Conservation (phyloP, 2,113 vertebrate genomes). For the Agapornis roseicollis region DNA sequence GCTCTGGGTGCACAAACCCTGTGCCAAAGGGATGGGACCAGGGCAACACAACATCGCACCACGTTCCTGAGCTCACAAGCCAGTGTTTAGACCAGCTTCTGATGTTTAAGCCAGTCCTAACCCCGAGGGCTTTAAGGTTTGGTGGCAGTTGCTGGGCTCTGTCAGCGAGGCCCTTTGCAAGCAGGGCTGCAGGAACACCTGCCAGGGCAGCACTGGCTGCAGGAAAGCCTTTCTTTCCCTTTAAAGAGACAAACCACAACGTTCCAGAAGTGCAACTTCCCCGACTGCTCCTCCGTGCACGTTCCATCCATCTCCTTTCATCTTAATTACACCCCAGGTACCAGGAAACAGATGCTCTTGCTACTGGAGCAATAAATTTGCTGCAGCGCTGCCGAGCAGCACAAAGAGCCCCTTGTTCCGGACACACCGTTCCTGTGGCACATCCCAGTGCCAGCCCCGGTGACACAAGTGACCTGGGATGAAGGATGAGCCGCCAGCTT, state of each 20-base stretch:
- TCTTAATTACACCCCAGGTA: conserved; percentile 28
- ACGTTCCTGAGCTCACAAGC: neutral
- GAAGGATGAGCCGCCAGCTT: neutral
- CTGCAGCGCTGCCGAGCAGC: neutral
- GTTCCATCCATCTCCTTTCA: conserved; percentile 15
- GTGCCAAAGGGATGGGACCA: fast-evolving
- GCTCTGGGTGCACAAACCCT: neutral
- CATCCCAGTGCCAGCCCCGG: neutral
- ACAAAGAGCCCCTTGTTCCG: neutral
- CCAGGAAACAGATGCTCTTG: conserved; percentile 44
- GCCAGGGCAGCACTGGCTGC: neutral
- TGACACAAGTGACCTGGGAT: neutral
- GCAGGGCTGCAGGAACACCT: neutral
- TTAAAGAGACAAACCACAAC: neutral
- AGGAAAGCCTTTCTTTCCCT: neutral
- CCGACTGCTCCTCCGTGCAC: neutral
- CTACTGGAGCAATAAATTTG: neutral
- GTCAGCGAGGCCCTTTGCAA: neutral
- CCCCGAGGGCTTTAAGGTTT: neutral
- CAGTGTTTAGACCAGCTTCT: neutral
- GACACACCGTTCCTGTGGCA: neutral
- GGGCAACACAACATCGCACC: fast-evolving
- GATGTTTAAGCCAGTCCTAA: neutral
- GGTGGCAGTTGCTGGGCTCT: neutral
- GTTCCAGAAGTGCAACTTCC: neutral